Conservation (phyloP, 2,113 vertebrate species). For the Vulpes vulpes region DNA sequence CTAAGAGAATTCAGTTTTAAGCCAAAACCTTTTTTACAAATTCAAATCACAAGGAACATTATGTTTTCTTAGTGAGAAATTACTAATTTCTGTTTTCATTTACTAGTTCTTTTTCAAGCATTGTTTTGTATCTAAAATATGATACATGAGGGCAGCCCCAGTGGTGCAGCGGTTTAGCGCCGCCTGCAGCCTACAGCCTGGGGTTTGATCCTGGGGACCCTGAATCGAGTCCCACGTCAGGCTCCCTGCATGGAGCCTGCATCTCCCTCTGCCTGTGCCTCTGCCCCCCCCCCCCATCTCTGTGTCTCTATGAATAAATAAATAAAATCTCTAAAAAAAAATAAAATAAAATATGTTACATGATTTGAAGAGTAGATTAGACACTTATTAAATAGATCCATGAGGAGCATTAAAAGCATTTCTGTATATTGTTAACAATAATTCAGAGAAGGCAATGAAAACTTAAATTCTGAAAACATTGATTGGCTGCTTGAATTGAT, state of each 20-base stretch:
- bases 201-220: too few species aligned
- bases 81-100: slow-evolving; percentile 81
- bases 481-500: not conserved
- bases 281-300: too few species aligned
- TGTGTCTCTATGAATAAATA: too few species aligned
- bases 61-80: slow-evolving; percentile 67
- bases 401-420: slow-evolving; percentile 75
- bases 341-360: not conserved
- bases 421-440: slow-evolving; percentile 63
- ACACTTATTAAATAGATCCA: slow-evolving; percentile 71
- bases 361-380: slow-evolving; percentile 79
- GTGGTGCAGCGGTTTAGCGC: too few species aligned
- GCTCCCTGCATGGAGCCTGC: too few species aligned
- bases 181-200: too few species aligned
- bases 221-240: too few species aligned
- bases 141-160: slow-evolving; percentile 4
- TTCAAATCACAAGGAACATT: slow-evolving; percentile 75
- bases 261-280: too few species aligned
- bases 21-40: slow-evolving; percentile 9
- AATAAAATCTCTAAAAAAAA: too few species aligned
- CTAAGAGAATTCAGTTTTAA: not conserved
- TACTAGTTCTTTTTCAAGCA: slow-evolving; percentile 80
- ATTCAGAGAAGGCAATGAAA: slow-evolving; percentile 64
- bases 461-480: slow-evolving; percentile 62
- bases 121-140: slow-evolving; percentile 76